phyloP scores from a whole-genome alignment of 2,888 invertebrate genomes.

The Eugnorisma glareosa region DNA sequence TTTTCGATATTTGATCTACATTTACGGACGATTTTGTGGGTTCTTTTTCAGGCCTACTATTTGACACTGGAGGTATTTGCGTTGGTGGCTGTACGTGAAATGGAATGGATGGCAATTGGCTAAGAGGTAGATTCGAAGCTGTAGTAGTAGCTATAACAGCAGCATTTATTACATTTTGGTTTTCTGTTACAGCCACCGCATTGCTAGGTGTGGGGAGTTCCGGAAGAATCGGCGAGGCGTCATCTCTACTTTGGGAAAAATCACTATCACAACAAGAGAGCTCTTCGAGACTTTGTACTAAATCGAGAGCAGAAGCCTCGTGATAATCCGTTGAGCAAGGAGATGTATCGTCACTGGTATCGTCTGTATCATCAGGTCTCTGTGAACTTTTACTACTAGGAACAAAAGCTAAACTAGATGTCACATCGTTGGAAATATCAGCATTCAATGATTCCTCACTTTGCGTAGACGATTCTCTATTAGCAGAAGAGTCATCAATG shows the following conservation, averaged over 20 bases:
- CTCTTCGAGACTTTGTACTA: slow-evolving; percentile 85
- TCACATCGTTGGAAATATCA: slow-evolving; percentile 86
- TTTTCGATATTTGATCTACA: slow-evolving; percentile 62
- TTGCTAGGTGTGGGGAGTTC: slow-evolving; percentile 69
- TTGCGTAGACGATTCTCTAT: slow-evolving; percentile 80
- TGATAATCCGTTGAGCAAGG: slow-evolving; percentile 89
- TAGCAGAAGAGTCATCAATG: slow-evolving; percentile 69
- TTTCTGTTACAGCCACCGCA: slow-evolving; percentile 57
- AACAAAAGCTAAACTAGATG: slow-evolving; percentile 87
- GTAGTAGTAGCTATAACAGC: slow-evolving; percentile 65
- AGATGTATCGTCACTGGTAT: slow-evolving; percentile 87
- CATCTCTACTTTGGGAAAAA: slow-evolving; percentile 88
- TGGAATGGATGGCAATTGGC: slow-evolving; percentile 85
- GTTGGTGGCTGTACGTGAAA: slow-evolving; percentile 74
- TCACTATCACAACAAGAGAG: slow-evolving; percentile 86
- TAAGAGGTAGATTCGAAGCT: slow-evolving; percentile 77
- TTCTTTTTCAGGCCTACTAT: slow-evolving; percentile 66
- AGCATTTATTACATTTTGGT: slow-evolving; percentile 57
- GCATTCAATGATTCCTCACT: slow-evolving; percentile 87
- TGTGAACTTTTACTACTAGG: slow-evolving; percentile 87
- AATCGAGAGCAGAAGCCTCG: slow-evolving; percentile 87
- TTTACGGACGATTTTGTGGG: slow-evolving; percentile 52
- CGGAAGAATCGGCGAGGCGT: slow-evolving; percentile 76
- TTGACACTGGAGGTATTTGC: slow-evolving; percentile 71
- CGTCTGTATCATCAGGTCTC: slow-evolving; percentile 78